Evolutionary conservation across 2,113 vertebrate species (phyloP).

Genomic region (Piliocolobus tephrosceles): DNA sequence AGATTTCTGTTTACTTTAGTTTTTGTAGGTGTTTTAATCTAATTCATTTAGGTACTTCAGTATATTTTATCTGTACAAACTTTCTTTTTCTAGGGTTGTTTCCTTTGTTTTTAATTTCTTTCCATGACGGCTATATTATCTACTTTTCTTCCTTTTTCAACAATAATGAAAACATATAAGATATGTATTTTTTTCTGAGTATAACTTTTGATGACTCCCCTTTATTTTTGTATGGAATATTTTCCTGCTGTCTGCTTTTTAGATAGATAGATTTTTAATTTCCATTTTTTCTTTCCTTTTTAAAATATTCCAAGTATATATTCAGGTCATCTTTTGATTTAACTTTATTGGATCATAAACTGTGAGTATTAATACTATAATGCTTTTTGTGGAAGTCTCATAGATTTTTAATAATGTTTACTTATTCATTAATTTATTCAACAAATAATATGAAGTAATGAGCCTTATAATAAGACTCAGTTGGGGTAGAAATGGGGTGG

Average conservation of each 20-base stretch:
- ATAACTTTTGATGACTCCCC: background rate
- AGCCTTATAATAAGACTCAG: background rate
- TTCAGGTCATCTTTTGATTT: background rate
- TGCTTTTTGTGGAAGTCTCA: background rate
- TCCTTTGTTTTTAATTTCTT: background rate
- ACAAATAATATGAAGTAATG: background rate
- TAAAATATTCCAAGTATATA: background rate
- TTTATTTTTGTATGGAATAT: background rate
- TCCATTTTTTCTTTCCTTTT: background rate
- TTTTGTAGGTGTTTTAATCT: background rate
- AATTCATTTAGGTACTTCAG: background rate
- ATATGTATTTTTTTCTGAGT: background rate
- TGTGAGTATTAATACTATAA: background rate
- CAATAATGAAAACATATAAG: background rate
- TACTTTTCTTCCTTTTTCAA: background rate
- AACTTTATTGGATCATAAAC: background rate
- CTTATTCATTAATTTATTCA: background rate
- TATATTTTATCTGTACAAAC: background rate
- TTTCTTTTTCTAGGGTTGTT: background rate
- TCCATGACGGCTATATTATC: background rate
- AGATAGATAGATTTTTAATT: background rate
- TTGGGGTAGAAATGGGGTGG: background rate
- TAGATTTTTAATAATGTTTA: background rate
- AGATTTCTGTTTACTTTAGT: background rate
- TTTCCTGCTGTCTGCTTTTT: background rate